These are phyloP conservation scores for Meiosimyza platycephala DNA, from an alignment of 2,888 invertebrate genomes.

Conservation along the genomic window DNA sequence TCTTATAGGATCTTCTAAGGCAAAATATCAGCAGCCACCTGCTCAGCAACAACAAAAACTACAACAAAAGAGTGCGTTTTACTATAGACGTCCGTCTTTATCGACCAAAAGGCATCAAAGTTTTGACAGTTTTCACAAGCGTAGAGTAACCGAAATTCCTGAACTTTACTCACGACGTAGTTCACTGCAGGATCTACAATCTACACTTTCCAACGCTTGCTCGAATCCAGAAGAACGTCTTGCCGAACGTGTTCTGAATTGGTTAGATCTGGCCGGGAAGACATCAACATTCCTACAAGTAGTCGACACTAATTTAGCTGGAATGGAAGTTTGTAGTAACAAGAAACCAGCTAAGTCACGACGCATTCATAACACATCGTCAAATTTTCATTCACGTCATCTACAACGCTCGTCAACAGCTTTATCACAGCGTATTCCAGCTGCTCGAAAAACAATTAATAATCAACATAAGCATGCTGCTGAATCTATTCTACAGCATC, in stretches of 20 bases:
- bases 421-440: conserved; percentile 25
- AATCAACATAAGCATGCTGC: neutral
- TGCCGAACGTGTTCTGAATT: conserved; percentile 81
- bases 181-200: conserved; percentile 57
- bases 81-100: conserved; percentile 8
- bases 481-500: conserved; percentile 20
- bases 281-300: conserved; percentile 50
- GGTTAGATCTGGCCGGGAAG: conserved; percentile 81
- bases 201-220: conserved; percentile 35
- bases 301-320: conserved; percentile 41
- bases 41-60: conserved; percentile 9
- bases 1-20: conserved; percentile 30
- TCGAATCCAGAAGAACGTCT: conserved; percentile 66
- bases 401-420: neutral
- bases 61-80: neutral
- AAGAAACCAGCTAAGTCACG: conserved; percentile 18
- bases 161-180: conserved; percentile 55
- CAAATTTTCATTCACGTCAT: neutral
- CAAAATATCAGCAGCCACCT: conserved; percentile 21
- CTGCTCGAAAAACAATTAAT: neutral
- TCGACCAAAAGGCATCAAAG: conserved; percentile 30
- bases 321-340: conserved; percentile 36
- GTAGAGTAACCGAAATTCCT: conserved; percentile 8
- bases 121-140: conserved; percentile 28
- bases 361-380: neutral